Percentiles rank a stretch among this genome's conserved stretches.
Evolutionary conservation across 2,888 invertebrate species (phyloP).

Genomic region (Drosophila antonietae): DNA sequence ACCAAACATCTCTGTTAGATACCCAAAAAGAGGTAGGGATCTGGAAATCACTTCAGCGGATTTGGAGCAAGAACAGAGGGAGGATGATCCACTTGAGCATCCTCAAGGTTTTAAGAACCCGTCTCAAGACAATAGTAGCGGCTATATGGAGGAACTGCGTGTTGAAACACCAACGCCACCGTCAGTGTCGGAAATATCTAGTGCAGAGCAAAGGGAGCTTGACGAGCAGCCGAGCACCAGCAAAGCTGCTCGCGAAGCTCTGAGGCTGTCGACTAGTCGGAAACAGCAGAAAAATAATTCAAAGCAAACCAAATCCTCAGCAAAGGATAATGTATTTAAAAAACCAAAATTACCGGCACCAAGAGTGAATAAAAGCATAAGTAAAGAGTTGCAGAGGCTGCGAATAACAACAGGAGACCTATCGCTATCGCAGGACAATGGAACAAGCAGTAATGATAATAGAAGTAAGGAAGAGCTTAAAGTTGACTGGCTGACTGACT

Average conservation of each 20-base stretch:
- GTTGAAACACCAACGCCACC: slow-evolving; percentile 9
- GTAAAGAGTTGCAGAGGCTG: neutral
- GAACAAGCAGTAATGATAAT: neutral
- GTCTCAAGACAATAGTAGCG: neutral
- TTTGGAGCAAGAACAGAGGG: neutral
- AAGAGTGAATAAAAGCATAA: neutral
- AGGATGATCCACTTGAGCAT: neutral
- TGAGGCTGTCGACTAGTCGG: neutral
- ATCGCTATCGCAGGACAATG: neutral
- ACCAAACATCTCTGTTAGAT: neutral
- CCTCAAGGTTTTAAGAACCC: neutral
- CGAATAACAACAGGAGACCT: neutral
- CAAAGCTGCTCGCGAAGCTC: slow-evolving; percentile 18
- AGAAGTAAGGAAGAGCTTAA: slow-evolving; percentile 24
- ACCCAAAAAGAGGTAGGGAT: neutral
- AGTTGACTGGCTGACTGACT: neutral
- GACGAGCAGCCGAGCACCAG: slow-evolving; percentile 44
- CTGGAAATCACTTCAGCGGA: neutral
- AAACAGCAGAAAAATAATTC: neutral
- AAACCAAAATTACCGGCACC: slow-evolving; percentile 47
- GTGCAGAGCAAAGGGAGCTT: neutral
- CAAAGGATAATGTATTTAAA: slow-evolving; percentile 47
- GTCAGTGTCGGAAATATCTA: neutral
- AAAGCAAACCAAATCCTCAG: neutral
- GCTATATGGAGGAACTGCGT: slow-evolving; percentile 28